Evolutionary conservation across 30 jellyfish, hydroid and myxozoan genomes (phyloP).

Genomic region (Turritopsis rubra): DNA sequence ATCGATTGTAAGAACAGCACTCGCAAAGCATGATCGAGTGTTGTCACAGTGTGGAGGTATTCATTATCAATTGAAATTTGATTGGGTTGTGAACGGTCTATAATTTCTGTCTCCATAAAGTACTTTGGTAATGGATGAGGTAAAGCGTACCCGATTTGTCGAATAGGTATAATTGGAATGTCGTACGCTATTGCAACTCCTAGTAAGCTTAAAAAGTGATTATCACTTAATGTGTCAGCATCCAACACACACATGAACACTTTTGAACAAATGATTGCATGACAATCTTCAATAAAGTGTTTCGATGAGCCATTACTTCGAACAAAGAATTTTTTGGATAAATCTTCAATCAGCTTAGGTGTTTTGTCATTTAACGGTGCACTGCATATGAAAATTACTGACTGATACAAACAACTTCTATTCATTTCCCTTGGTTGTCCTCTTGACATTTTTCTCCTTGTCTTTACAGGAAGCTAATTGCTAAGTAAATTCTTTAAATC

Average conservation of each 20-base stretch:
- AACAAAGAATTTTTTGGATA: conserved; percentile 54
- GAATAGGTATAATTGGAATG: conserved; percentile 66
- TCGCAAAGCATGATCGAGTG: conserved; percentile 14
- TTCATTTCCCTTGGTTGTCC: background rate
- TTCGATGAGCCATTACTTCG: conserved; percentile 44
- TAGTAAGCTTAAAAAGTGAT: conserved; percentile 61
- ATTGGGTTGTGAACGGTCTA: conserved; percentile 33
- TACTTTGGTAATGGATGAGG: conserved; percentile 56
- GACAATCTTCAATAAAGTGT: conserved; percentile 47
- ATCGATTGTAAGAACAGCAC: conserved; percentile 7
- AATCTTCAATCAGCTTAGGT: conserved; percentile 27
- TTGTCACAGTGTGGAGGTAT: conserved; percentile 19
- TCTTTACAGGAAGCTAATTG: too few relatives aligned
- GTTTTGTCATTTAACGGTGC: background rate
- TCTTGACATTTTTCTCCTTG: background rate
- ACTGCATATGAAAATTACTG: conserved; percentile 12
- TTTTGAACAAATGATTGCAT: conserved; percentile 53
- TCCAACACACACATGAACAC: conserved; percentile 67
- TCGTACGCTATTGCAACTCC: conserved; percentile 85
- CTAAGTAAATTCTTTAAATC: too few relatives aligned
- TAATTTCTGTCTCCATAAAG: conserved; percentile 57
- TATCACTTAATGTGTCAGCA: conserved; percentile 30
- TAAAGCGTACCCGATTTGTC: conserved; percentile 43
- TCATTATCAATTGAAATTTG: background rate
- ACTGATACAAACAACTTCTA: background rate